Evolutionary conservation across 2,797 vertebrate species (phyloP), one percentile per base, ranked within the genome.

Genomic region (Sebastes hubbsi): DNA sequence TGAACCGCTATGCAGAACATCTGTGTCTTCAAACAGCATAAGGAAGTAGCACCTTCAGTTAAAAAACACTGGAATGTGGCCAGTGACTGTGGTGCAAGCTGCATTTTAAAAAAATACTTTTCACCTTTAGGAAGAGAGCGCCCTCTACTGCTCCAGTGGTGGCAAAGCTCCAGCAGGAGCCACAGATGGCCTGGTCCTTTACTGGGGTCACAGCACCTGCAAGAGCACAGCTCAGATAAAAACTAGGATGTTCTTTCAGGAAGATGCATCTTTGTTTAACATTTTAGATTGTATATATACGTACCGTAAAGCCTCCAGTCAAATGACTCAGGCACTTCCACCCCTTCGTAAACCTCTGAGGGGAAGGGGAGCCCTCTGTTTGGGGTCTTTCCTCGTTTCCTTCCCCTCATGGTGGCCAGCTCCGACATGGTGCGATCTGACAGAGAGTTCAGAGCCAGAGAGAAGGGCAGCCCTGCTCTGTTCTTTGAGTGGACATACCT

Each of bases 401-500:
- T 83, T n/a, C 96, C 96, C 75, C 94, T 94, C 91, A 96, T 92
- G 5, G 90, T 78, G 0, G 88, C 88, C 82, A 96, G 46, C 73
- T 97, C 96, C 2, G 84, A 87, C 72, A 89, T 77, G 2, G 94
- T 95, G 77, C 89, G 96, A 87, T 97, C 97, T 0, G 95, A 94
- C 80, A 97, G 91, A 29, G 95, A 94, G 92, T 97, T 97, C n/a
- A 97, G 84, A 0, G 94, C 88, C 88, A 97, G 90, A 1, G 91
- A 72, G 88, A 94, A 97, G 12, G 95, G 80, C 14, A 96, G 91
- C 0, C 95, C 93, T 0, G 94, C 96, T 42, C 95, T 90, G 91
- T 97, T 96, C 93, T 92, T 96, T 1, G 96, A 97, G 84, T 96
- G 96, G 89, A 97, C 88, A 0, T 95, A 97, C 80, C 95, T 96